Base-by-base conservation (phyloP, 2,888 invertebrate genomes). In the Sympetrum striolatum region DNA sequence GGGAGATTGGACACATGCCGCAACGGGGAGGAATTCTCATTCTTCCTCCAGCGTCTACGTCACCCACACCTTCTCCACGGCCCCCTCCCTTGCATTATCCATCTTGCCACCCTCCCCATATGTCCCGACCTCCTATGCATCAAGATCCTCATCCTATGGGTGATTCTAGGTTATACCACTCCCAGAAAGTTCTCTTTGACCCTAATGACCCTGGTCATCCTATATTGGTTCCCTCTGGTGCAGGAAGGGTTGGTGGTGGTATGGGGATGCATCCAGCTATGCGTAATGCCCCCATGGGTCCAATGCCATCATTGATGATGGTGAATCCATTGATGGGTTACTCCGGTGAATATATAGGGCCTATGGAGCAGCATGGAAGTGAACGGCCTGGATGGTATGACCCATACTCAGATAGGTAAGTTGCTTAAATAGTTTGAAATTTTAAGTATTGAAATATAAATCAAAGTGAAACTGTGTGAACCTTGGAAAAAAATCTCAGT, bases 191-290 rank as follows among this genome's bases (percentile, higher is more conserved):
- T 25, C 93, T 96, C 10, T 96, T 95, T 92, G 96, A 96, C 93
- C 96, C 95, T 1, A 95, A 95, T 92, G 96, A 96, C 93, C 96
- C 96, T 0, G 95, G 95, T 91, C 96, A 96, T 94, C 97, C 97
- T 35, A 97, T 97, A 91, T 95, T 97, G 92, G 95, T 97, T 91
- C 96, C 95, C 92, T 94, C 95, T 44, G 93, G 94, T 14, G 94
- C 94, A 91, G 94, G 93, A 90, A 93, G 95, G 92, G 93, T 93
- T 31, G 90, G 80, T 39, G 90, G 91, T 92, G 2, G 92, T 35
- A 37, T 81, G 22, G 73, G 81, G 91, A 90, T 91, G 90, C 90
- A 91, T 91, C 86, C 86, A 35, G 86, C 86, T 0, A 58, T 86
- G 60, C 86, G 86, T 37, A 86, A 86, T n/a, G 37, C 64, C n/a